Conservation (phyloP, 2,888 invertebrate species). For the Nymphalis c-album region DNA sequence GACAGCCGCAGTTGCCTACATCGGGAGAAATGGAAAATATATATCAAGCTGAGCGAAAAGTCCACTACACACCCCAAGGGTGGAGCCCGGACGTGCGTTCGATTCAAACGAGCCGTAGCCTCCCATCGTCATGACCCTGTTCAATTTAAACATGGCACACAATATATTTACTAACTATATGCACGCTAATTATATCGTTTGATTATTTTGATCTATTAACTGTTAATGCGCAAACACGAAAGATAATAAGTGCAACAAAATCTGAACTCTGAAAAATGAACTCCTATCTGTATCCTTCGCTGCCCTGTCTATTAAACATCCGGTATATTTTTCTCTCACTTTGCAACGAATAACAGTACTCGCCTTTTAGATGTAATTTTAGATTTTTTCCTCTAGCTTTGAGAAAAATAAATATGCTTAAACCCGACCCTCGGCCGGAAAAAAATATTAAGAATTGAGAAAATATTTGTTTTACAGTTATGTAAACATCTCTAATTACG, state of each 20-base stretch:
- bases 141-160: conserved; percentile 52
- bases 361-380: conserved; percentile 71
- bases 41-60: conserved; percentile 80
- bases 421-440: conserved; percentile 73
- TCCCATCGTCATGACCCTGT: conserved; percentile 51
- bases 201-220: neutral
- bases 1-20: conserved; percentile 70
- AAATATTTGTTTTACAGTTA: conserved; percentile 80
- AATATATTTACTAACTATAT: conserved; percentile 36
- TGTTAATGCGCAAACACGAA: neutral
- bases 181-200: conserved; percentile 35
- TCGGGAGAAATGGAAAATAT: conserved; percentile 79
- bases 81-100: conserved; percentile 77
- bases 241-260: no score
- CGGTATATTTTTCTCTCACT: neutral
- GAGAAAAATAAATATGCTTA: conserved; percentile 79
- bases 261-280: no score
- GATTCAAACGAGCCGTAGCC: conserved; percentile 77
- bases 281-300: neutral
- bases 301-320: neutral
- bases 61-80: conserved; percentile 76
- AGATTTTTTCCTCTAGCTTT: conserved; percentile 63
- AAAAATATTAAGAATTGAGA: conserved; percentile 76
- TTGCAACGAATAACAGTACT: conserved; percentile 27
- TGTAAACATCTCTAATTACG: conserved; percentile 81